These are phyloP conservation scores for Axis porcinus DNA, from an alignment of 2,113 vertebrate genomes.

Conservation along the genomic window DNA sequence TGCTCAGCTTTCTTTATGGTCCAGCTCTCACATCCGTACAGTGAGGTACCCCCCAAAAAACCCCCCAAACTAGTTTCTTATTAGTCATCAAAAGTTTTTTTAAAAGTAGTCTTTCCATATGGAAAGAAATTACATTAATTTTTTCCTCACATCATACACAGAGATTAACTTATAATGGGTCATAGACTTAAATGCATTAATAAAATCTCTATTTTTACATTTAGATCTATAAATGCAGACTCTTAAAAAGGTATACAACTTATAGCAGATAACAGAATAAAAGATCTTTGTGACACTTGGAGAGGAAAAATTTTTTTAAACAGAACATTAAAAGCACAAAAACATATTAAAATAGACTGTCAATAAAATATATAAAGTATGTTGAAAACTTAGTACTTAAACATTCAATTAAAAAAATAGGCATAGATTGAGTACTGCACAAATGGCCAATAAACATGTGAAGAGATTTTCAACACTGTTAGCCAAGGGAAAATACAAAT, in stretches of 20 bases:
- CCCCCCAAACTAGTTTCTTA: not conserved
- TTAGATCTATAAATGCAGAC: not conserved
- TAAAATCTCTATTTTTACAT: not conserved
- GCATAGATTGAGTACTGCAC: not conserved
- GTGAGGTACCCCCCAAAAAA: not conserved
- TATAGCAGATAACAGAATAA: not conserved
- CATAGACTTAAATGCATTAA: not conserved
- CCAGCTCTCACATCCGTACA: not conserved
- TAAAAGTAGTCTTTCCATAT: not conserved
- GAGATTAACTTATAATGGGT: not conserved
- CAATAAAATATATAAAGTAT: not conserved
- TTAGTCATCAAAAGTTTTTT: not conserved
- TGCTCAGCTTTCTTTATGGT: not conserved
- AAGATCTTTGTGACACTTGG: not conserved
- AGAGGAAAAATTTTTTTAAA: not conserved
- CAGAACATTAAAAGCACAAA: not conserved
- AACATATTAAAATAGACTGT: not conserved
- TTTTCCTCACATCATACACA: not conserved
- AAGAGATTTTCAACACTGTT: not conserved
- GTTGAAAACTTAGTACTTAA: not conserved
- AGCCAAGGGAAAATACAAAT: not conserved
- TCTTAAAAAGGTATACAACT: not conserved
- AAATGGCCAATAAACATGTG: not conserved
- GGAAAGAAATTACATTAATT: not conserved
- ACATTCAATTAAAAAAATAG: not conserved